Conservation (phyloP, 1,140 invertebrate species). For the Aphelenchoides besseyi region DNA sequence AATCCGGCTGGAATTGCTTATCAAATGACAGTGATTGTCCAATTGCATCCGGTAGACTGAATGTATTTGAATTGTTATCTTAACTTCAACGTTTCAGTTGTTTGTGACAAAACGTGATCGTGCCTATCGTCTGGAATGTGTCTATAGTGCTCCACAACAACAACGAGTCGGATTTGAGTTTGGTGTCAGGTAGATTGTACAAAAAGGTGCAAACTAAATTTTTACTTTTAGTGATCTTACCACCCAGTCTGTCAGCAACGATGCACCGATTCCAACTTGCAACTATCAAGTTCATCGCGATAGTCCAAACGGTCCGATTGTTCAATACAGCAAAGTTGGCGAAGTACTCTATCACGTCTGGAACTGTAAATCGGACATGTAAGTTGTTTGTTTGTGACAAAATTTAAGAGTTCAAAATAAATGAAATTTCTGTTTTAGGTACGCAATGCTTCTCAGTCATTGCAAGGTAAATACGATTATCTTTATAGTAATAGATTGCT, state of each 20-base stretch:
- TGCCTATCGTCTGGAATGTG: conserved; percentile 60
- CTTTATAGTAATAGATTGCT: too few species aligned
- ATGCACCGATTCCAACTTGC: conserved; percentile 46
- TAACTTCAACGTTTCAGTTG: conserved; percentile 31
- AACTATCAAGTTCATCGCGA: conserved; percentile 58
- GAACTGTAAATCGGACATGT: conserved; percentile 45
- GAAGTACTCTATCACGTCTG: conserved; percentile 57
- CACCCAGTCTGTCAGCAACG: conserved; percentile 31
- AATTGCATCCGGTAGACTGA: conserved; percentile 55
- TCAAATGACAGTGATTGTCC: conserved; percentile 58
- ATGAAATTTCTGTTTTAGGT: conserved; percentile 17
- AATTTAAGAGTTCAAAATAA: too few species aligned
- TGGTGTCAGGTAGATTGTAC: conserved; percentile 44
- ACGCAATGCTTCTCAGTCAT: conserved; percentile 55
- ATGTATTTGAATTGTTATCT: not conserved
- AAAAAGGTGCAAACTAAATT: conserved; percentile 25
- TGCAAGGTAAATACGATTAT: too few species aligned
- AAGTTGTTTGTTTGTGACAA: not conserved
- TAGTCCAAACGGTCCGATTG: conserved; percentile 58
- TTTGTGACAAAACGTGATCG: conserved; percentile 58
- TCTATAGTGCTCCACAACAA: conserved; percentile 55
- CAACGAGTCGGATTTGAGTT: conserved; percentile 53
- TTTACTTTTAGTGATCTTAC: conserved; percentile 51
- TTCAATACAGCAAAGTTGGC: conserved; percentile 54
- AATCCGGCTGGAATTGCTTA: conserved; percentile 58